Evolutionary conservation across 30 jellyfish, hydroid and myxozoan genomes (phyloP), one percentile per base, ranked within the genome.

Genomic region (Pelagia noctiluca): DNA sequence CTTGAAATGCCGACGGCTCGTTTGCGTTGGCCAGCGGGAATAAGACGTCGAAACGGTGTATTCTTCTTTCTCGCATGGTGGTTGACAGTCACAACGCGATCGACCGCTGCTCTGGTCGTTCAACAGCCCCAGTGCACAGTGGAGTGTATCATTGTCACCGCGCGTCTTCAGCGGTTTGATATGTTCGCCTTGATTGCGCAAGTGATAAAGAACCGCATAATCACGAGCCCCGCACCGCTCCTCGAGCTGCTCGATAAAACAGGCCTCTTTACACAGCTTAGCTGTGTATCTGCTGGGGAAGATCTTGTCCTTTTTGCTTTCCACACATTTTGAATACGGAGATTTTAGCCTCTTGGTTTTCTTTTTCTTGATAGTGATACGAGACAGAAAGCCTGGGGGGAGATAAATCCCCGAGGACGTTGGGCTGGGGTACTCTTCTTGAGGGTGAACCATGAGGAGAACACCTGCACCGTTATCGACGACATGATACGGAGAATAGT

Each of bases 381-480:
- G 65, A 23, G 89, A 28, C 57, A 61, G 80, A 28, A 60, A 36
- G 19, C 89, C 89, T 1, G 89, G 89, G 18, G 38, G 62, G 7
- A 79, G 29, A 1, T 18, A 36, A 34, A 79, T 32, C 36, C 81
- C 80, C 19, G 10, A 68, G 10, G 11, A 13, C 16, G 16, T 19
- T 0, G 89, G 73, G 46, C 30, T 52, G 18, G 82, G 82, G 35
- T 35, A 79, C 24, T 62, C 82, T 21, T 63, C 79, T 36, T 46
- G 72, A 2, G 89, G 75, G 26, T 79, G 89, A 50, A 79, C 89
- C 0, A 29, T 13, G 8, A 79, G 71, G 12, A n/a, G 23, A 24
- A 79, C 89, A 5, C 89, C 89, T 10, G 89, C 89, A 1, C 89
- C 89, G 1, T 2, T 37, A 35, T 79, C 89, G 18, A 22, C 24